Conservation (phyloP, 2,888 invertebrate genomes). For the Amblyjoppa fuscipennis region DNA sequence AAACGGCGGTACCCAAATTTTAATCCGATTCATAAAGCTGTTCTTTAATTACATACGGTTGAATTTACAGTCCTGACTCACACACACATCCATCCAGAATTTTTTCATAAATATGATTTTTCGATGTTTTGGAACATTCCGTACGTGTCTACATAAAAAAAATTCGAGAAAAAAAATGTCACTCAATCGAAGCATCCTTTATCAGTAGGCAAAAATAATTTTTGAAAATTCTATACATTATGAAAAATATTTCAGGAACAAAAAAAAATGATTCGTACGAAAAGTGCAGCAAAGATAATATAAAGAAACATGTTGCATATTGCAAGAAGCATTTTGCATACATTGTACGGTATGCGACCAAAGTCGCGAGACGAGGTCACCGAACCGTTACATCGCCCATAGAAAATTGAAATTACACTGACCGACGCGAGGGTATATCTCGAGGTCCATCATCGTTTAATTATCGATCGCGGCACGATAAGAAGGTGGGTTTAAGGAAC, state of each 20-base stretch:
- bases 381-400: constrained; percentile 31
- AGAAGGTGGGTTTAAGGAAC: constrained; percentile 62
- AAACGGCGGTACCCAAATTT: no score
- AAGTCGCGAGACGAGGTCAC: neutral
- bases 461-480: constrained; percentile 74
- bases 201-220: no score
- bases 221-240: neutral
- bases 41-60: no score
- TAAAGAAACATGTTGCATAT: neutral
- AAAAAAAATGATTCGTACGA: neutral
- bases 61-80: no score
- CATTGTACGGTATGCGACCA: neutral
- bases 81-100: no score
- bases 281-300: neutral
- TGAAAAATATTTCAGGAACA: neutral
- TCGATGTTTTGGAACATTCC: no score
- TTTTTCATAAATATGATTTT: no score
- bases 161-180: no score
- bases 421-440: constrained; percentile 75
- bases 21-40: no score
- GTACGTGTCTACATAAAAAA: no score
- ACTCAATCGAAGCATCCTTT: no score
- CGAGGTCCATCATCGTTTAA: constrained; percentile 80
- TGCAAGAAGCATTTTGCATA: neutral
- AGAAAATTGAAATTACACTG: constrained; percentile 47